These are phyloP conservation scores for Mnemiopsis leidyi DNA, from an alignment of 37 sponge, comb jelly and placozoan species.

Conservation along the genomic window DNA sequence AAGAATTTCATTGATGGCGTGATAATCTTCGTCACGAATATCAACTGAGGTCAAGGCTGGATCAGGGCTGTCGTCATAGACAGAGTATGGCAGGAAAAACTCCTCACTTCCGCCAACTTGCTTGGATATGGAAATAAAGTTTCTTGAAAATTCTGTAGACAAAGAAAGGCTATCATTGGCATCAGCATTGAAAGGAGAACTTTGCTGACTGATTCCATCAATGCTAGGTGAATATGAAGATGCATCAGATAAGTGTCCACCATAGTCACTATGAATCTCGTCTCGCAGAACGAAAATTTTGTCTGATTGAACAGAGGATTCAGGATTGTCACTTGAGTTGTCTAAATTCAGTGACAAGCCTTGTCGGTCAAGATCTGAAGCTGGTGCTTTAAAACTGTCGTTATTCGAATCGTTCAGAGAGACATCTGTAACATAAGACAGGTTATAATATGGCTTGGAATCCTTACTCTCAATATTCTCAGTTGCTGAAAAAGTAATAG, in stretches of 20 bases:
- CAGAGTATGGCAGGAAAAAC: slow-evolving; percentile 43
- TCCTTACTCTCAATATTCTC: slow-evolving; percentile 40
- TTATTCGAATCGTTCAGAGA: slow-evolving; percentile 19
- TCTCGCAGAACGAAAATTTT: neutral
- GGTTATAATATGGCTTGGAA: slow-evolving; percentile 26
- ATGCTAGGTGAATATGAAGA: neutral
- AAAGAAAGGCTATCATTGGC: neutral
- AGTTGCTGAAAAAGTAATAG: neutral
- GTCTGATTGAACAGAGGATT: neutral
- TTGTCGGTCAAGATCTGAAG: neutral
- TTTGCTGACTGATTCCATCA: neutral
- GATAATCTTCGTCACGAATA: neutral
- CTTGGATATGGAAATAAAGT: slow-evolving; percentile 27
- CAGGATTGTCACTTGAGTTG: neutral
- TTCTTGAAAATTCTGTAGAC: slow-evolving; percentile 1
- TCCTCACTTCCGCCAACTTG: neutral
- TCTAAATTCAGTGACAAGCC: neutral
- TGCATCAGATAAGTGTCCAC: neutral
- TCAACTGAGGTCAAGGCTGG: neutral
- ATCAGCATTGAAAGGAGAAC: neutral
- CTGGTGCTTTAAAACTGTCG: neutral
- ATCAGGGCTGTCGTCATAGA: slow-evolving; percentile 28
- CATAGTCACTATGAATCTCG: neutral
- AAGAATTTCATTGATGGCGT: neutral
- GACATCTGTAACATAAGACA: slow-evolving; percentile 38